phyloP scores from a whole-genome alignment of 2,113 vertebrate genomes.

The Plectropomus leopardus region DNA sequence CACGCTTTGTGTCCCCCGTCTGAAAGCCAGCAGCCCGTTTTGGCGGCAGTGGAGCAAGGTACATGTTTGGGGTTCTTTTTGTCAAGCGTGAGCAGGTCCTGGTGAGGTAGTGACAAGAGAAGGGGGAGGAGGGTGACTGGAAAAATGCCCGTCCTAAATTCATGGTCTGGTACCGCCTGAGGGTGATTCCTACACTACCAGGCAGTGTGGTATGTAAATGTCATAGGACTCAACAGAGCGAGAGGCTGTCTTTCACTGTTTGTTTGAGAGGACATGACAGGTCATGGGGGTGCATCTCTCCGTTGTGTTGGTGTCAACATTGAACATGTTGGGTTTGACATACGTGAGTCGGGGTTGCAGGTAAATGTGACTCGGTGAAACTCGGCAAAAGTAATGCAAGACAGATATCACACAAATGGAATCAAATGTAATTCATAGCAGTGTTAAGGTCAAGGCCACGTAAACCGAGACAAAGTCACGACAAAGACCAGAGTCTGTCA shows the following conservation, averaged over 20 bases:
- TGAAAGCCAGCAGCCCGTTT: constrained; percentile 62
- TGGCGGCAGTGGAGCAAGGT: constrained; percentile 61
- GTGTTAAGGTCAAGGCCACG: too few relatives aligned
- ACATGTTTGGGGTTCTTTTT: constrained; percentile 76
- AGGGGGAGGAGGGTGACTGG: neutral
- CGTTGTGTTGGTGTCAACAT: constrained; percentile 56
- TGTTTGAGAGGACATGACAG: constrained; percentile 74
- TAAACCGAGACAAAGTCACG: too few relatives aligned
- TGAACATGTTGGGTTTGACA: constrained; percentile 43
- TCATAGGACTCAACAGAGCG: constrained; percentile 80
- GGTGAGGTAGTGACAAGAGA: constrained; percentile 73
- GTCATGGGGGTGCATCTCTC: constrained; percentile 48
- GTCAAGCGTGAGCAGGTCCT: constrained; percentile 76
- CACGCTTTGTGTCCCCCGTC: constrained; percentile 62
- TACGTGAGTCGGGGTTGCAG: constrained; percentile 23
- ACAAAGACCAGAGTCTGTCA: too few relatives aligned
- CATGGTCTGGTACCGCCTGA: constrained; percentile 73
- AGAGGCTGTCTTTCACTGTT: constrained; percentile 70
- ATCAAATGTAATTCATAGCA: neutral
- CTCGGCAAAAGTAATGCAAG: neutral
- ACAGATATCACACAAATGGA: neutral
- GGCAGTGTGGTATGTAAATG: constrained; percentile 83
- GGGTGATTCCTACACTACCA: constrained; percentile 76
- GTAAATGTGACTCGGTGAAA: constrained; percentile 12
- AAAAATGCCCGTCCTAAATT: constrained; percentile 79